A percentile compares a stretch with the other conserved stretches of the same genome.
Conservation (phyloP, 2,113 vertebrate species). For the Tragelaphus scriptus region DNA sequence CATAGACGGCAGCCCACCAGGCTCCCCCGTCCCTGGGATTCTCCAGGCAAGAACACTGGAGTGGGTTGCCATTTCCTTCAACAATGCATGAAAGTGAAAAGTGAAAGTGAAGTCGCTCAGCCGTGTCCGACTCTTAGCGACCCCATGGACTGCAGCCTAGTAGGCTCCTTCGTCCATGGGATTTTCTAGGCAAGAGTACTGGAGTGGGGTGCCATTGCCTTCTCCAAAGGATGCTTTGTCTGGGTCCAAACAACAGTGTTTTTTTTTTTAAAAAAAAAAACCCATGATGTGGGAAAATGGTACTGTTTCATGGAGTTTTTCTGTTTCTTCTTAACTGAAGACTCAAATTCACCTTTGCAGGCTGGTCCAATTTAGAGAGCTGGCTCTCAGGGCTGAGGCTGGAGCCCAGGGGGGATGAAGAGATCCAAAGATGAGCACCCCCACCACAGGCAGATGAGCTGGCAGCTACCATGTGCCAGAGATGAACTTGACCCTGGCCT, state of each 20-base stretch:
- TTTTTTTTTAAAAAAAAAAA: neutral
- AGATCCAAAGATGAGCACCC: accelerated
- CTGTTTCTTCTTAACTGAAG: neutral
- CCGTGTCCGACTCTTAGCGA: no score
- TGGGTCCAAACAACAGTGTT: neutral
- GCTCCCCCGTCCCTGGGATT: no score
- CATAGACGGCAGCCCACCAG: no score
- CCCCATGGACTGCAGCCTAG: no score
- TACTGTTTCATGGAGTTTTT: neutral
- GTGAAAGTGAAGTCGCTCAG: no score
- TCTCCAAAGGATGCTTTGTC: neutral
- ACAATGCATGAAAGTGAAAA: no score
- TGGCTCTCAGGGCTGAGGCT: neutral
- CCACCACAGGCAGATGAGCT: neutral
- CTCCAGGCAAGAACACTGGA: no score
- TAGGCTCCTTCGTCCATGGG: no score
- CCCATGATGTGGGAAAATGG: neutral
- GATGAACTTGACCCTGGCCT: neutral
- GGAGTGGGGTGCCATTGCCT: no score
- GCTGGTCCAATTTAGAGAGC: neutral
- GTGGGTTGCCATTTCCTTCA: no score
- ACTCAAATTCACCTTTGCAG: neutral
- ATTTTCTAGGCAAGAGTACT: no score
- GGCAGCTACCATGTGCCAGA: neutral
- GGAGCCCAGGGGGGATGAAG: neutral